Percentiles rank a stretch among this genome's conserved stretches.
Conservation (phyloP, 1,140 invertebrate genomes). For the Argopecten irradians region DNA sequence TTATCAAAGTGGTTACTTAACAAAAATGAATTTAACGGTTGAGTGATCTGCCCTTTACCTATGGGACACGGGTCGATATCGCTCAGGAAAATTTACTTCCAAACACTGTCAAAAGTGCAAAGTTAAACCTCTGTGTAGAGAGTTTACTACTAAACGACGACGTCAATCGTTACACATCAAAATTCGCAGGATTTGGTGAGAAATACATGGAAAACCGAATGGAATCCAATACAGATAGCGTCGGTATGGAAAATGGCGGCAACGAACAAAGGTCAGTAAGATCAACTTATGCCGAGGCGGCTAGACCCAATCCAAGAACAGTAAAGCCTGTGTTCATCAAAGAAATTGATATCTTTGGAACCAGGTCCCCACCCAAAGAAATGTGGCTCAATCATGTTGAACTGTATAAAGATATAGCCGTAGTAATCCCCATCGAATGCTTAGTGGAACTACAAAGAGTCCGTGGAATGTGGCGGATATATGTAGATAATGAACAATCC, state of each 20-base stretch:
- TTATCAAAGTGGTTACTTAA: too few relatives aligned
- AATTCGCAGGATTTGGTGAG: too few relatives aligned
- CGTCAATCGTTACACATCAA: too few relatives aligned
- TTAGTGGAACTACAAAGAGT: background rate
- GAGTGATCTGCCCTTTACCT: too few relatives aligned
- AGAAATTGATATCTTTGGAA: constrained; percentile 31
- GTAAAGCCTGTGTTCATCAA: constrained; percentile 29
- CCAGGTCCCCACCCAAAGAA: background rate
- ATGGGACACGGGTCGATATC: too few relatives aligned
- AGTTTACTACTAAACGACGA: too few relatives aligned
- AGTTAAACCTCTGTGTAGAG: too few relatives aligned
- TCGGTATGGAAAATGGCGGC: background rate
- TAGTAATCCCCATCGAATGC: background rate
- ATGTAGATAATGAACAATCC: constrained; percentile 18
- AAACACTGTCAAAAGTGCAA: too few relatives aligned
- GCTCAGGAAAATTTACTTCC: too few relatives aligned
- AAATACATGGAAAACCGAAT: background rate
- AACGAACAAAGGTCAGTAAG: background rate
- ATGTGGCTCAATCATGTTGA: background rate
- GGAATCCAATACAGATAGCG: too few relatives aligned
- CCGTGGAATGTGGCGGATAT: constrained; percentile 31
- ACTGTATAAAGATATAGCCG: constrained; percentile 10
- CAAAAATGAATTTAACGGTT: too few relatives aligned
- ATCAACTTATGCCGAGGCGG: background rate
- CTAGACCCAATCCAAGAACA: background rate